Evolutionary conservation across 2,797 vertebrate genomes (phyloP), one percentile per base, ranked within the genome.

Genomic region (Sebastes ruberrimus): DNA sequence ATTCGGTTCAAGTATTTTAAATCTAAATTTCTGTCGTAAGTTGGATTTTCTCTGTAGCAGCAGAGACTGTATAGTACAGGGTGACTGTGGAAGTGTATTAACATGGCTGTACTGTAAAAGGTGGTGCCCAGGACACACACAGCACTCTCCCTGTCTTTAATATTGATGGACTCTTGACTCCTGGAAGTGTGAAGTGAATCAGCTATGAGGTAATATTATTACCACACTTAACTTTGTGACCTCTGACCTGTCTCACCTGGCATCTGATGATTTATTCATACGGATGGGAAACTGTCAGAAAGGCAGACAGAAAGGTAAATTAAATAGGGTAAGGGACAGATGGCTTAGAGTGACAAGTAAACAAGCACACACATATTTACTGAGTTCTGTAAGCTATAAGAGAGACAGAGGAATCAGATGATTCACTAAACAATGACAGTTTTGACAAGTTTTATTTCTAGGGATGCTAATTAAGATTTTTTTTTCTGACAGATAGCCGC

Each of bases 231-330:
- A 89, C 72, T 86, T 56, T n/a, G 28, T 56, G 76, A 88, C 83
- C 88, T 85, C 73, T 87, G 62, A 89, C 76, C 81, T 75, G 33
- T 60, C 62, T 81, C 49, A 82, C 69, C 63, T 81, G 53, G 71
- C 53, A 62, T 76, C 22, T 52, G 56, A 88, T 89, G 78, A 87
- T 86, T 90, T 81, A 92, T 92, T 84, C 76, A 92, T 86, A 80
- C 7, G 52, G 23, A 71, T 49, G 52, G 74, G 66, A 57, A 70
- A 71, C 72, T 46, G 74, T 69, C 59, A 64, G 30, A 75, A 18
- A 55, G 64, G 35, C 8, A 65, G 52, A 79, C 53, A 57, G 66
- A 60, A 46, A 63, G 33, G 23, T 18, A 59, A 53, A 71, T 60
- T 67, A 61, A 74, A 84, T 5, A 20, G 35, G 33, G 35, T 64